These are phyloP conservation scores for Ceyx cyanopectus DNA, from an alignment of 2,113 vertebrate genomes.

Conservation along the genomic window DNA sequence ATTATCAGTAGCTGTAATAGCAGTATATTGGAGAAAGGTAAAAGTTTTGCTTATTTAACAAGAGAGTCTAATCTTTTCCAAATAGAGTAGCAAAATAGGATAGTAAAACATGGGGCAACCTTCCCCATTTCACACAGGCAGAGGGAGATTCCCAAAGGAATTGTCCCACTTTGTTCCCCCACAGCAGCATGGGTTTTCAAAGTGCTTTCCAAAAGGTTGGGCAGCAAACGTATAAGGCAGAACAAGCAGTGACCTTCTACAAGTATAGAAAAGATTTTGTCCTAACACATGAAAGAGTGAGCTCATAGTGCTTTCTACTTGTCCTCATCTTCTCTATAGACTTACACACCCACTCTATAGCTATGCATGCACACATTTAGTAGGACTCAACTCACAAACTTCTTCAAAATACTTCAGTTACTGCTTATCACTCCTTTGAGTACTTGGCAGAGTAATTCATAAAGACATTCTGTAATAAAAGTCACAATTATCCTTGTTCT, in stretches of 20 bases:
- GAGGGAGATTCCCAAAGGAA: rapidly evolving
- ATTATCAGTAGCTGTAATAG: not conserved
- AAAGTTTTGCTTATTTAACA: not conserved
- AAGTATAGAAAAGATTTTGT: not conserved
- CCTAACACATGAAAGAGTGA: not conserved
- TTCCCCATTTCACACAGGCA: rapidly evolving
- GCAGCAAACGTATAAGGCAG: not conserved
- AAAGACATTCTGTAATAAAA: not conserved
- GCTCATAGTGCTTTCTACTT: not conserved
- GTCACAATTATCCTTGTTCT: not conserved
- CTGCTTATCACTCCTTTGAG: not conserved
- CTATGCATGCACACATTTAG: not conserved
- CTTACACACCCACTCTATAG: not conserved
- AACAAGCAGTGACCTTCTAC: not conserved
- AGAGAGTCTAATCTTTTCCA: not conserved
- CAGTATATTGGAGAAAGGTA: not conserved
- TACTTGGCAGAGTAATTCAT: not conserved
- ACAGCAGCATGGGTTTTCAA: not conserved
- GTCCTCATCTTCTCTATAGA: not conserved
- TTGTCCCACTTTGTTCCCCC: not conserved
- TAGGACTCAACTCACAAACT: not conserved
- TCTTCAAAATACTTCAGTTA: not conserved
- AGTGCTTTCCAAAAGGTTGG: not conserved
- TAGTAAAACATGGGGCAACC: not conserved
- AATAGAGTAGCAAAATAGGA: not conserved